These are phyloP conservation scores for Parelbella ahira DNA, from an alignment of 2,888 invertebrate species.

Conservation along the genomic window DNA sequence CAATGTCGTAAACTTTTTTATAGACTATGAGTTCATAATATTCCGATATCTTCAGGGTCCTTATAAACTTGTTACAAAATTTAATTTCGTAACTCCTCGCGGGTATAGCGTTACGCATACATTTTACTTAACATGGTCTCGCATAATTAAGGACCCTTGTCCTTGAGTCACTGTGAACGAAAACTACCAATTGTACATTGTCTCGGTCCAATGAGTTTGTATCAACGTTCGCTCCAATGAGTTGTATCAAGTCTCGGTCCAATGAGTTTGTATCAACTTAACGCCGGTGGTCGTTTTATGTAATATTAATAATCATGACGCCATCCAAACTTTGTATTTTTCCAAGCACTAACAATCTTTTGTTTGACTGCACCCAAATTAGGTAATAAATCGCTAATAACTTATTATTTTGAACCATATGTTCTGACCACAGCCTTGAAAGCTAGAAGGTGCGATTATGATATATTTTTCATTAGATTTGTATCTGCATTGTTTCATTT, in stretches of 20 bases:
- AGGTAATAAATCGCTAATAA: background rate
- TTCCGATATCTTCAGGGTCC: too few relatives aligned
- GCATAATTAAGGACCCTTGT: constrained; percentile 17
- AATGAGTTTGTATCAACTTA: too few relatives aligned
- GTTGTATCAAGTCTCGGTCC: too few relatives aligned
- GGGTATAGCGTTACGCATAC: constrained; percentile 6
- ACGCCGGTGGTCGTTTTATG: constrained; percentile 12
- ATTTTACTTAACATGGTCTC: constrained; percentile 16
- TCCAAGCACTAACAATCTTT: constrained; percentile 3
- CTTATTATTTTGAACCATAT: background rate
- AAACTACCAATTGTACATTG: constrained; percentile 16
- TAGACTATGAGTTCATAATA: too few relatives aligned
- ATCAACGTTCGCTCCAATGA: too few relatives aligned
- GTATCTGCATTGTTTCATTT: too few relatives aligned
- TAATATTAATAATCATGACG: constrained; percentile 7
- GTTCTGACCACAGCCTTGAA: too few relatives aligned
- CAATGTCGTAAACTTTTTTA: too few relatives aligned
- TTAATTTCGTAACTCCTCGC: constrained; percentile 8
- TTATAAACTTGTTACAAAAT: too few relatives aligned
- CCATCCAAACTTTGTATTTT: constrained; percentile 4
- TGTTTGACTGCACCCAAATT: constrained; percentile 2
- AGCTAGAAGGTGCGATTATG: too few relatives aligned
- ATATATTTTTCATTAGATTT: too few relatives aligned
- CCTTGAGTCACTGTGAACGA: constrained; percentile 14
- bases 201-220: constrained; percentile 5